Evolutionary conservation across 1,140 invertebrate genomes (phyloP), one percentile per base, ranked within the genome.

Genomic region (Hycleus phaleratus): DNA sequence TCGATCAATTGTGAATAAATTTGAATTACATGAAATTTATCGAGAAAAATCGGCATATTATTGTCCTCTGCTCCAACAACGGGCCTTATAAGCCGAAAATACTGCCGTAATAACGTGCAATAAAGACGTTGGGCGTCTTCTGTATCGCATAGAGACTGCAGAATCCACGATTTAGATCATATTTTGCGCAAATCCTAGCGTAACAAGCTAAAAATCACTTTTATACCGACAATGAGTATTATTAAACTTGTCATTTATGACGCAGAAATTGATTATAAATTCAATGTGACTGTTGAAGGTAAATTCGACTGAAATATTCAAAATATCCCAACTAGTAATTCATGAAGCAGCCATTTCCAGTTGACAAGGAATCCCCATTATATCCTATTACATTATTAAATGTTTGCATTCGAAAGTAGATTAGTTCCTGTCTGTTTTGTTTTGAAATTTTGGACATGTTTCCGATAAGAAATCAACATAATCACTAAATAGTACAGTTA

Each of bases 31-130:
- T 1, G 18, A 18, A 18, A 18, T 18, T 18, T 18, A 18, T 18
- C 18, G 18, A 18, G 1, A 18, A 18, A 32, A 7, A 63, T 60
- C 61, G 59, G 53, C 59, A 18, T 61, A 61, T 64, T 64, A 55
- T 58, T 61, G 45, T n/a, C 45, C 40, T 46, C 59, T 47, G 56
- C 46, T 59, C 52, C 40, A 51, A 54, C 46, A 26, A 50, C 49
- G 55, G 38, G 54, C 47, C 54, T 56, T 60, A 66, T 68, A 68
- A 68, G 64, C 66, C 66, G 62, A 53, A 68, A 68, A 68, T 68
- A 68, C 66, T 68, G 64, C 66, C 64, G 62, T 68, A 68, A 68
- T 68, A 68, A 68, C 62, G 61, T 65, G 66, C 66, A 68, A 68
- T 68, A 68, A 68, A 68, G 62, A 64, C 61, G 57, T 56, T 56